A percentile compares a stretch with the other conserved stretches of the same genome.
phyloP scores from a whole-genome alignment of 1,140 invertebrate species.

The Drosophila sturtevanti region DNA sequence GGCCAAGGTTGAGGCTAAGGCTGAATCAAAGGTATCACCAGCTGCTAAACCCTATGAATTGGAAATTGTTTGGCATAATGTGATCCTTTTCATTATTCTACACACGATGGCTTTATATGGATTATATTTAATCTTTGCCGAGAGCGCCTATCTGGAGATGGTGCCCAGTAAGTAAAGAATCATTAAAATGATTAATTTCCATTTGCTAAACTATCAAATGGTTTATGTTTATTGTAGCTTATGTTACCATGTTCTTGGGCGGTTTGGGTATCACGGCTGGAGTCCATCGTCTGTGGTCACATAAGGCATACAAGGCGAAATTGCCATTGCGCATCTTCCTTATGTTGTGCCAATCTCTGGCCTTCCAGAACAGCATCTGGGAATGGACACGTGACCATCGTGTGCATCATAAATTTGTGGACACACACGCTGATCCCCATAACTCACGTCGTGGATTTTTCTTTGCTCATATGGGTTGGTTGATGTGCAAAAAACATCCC shows the following conservation, averaged over 20 bases:
- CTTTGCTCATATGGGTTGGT: slow-evolving; percentile 87
- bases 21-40: slow-evolving; percentile 5
- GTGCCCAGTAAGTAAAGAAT: slow-evolving; percentile 85
- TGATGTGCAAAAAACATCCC: slow-evolving; percentile 85
- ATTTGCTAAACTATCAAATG: neutral
- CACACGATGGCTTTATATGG: slow-evolving; percentile 88
- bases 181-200: neutral
- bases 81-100: slow-evolving; percentile 86
- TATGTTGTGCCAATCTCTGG: slow-evolving; percentile 83
- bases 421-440: slow-evolving; percentile 88
- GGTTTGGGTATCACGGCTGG: slow-evolving; percentile 91
- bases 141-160: slow-evolving; percentile 85
- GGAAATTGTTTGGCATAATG: slow-evolving; percentile 90
- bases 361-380: slow-evolving; percentile 84
- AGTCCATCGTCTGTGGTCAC: slow-evolving; percentile 92
- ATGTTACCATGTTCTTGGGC: slow-evolving; percentile 60
- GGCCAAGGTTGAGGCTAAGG: slow-evolving; percentile 9
- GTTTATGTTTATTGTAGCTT: slow-evolving; percentile 32
- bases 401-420: slow-evolving; percentile 87
- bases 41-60: slow-evolving; percentile 57
- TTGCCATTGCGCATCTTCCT: slow-evolving; percentile 86
- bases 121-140: slow-evolving; percentile 85
- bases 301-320: slow-evolving; percentile 91
- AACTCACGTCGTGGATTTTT: slow-evolving; percentile 87
- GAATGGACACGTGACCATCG: slow-evolving; percentile 86